These are phyloP conservation scores for Rhyacichthys aspro DNA, from an alignment of 2,797 vertebrate species.

Conservation along the genomic window DNA sequence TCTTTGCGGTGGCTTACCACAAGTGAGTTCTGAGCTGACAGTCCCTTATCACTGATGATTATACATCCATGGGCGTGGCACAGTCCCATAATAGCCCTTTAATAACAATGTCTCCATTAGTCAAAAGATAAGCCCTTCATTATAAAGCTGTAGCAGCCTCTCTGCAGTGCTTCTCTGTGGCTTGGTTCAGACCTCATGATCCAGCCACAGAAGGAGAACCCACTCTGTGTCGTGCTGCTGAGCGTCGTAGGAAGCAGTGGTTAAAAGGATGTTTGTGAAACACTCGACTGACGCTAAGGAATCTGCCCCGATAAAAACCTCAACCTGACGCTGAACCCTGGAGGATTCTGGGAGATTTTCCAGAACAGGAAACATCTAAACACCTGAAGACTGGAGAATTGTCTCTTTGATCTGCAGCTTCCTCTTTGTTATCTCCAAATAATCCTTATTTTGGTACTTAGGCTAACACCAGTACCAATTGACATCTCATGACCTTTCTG, in stretches of 20 bases:
- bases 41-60: neutral
- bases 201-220: neutral
- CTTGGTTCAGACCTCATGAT: too few relatives aligned
- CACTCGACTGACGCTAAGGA: constrained; percentile 46
- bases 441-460: too few relatives aligned
- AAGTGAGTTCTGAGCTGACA: neutral
- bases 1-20: neutral
- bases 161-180: neutral
- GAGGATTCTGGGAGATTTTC: constrained; percentile 33
- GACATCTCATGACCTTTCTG: neutral
- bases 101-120: constrained; percentile 12
- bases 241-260: neutral
- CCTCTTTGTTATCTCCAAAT: neutral
- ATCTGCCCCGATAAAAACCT: constrained; percentile 38
- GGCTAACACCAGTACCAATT: too few relatives aligned
- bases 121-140: neutral
- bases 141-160: constrained; percentile 7
- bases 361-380: neutral
- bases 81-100: constrained; percentile 1
- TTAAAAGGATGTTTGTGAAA: constrained; percentile 56
- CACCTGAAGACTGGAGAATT: neutral
- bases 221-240: neutral
- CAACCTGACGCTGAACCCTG: constrained; percentile 1
- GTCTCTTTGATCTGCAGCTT: too few relatives aligned
- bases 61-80: neutral